Evolutionary conservation across 30 jellyfish, hydroid and myxozoan species (phyloP).

Genomic region (Sanderia malayensis): DNA sequence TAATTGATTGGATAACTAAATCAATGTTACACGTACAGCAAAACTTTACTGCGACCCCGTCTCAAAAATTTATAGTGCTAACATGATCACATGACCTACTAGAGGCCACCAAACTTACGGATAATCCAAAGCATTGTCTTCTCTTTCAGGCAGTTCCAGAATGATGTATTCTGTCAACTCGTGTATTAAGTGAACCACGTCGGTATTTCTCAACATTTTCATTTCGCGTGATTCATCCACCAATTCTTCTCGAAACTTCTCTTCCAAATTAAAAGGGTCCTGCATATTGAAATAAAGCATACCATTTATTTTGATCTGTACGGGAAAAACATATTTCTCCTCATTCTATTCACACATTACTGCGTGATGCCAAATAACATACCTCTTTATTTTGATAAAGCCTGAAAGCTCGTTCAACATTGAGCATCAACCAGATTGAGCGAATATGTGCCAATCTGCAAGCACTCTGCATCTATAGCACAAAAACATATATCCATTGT

Average conservation of each 20-base stretch:
- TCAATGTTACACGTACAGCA: no score
- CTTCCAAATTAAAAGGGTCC: constrained; percentile 40
- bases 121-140: constrained; percentile 13
- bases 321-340: no score
- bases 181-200: constrained; percentile 29
- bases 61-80: no score
- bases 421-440: constrained; percentile 67
- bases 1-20: no score
- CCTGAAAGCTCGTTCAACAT: constrained; percentile 52
- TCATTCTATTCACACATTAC: no score
- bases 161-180: constrained; percentile 59
- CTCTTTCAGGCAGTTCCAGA: constrained; percentile 33
- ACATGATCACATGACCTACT: no score
- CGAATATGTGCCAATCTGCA: constrained; percentile 64
- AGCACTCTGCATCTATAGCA: constrained; percentile 59
- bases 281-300: background rate
- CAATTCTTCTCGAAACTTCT: constrained; percentile 19
- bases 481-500: background rate
- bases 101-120: constrained; percentile 32
- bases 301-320: background rate
- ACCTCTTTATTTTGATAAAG: constrained; percentile 47
- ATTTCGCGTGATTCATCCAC: background rate
- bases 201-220: constrained; percentile 28
- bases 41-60: no score
- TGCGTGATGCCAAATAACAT: no score